Conservation (phyloP, 2,888 invertebrate species). For the Polydrusus pterygomalis region DNA sequence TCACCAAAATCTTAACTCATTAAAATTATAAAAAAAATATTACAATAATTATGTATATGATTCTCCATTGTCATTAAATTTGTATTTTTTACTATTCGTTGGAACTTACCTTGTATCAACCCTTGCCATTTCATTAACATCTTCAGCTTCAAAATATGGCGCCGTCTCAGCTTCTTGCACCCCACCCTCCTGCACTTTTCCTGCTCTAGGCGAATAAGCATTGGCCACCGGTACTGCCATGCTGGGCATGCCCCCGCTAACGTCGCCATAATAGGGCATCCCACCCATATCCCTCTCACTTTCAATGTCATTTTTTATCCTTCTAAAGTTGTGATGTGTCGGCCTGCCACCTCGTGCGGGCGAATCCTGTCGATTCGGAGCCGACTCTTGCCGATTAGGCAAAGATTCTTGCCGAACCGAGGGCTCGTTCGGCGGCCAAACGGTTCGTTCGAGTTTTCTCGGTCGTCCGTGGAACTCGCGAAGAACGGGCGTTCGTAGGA, state of each 20-base stretch:
- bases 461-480: constrained; percentile 87
- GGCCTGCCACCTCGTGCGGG: constrained; percentile 70
- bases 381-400: constrained; percentile 58
- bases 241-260: constrained; percentile 45
- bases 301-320: constrained; percentile 72
- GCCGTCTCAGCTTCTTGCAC: constrained; percentile 47
- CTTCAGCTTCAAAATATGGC: constrained; percentile 46
- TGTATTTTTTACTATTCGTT: too few species aligned
- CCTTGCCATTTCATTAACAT: constrained; percentile 25
- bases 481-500: constrained; percentile 82
- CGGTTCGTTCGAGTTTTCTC: constrained; percentile 81
- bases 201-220: constrained; percentile 57
- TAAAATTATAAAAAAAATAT: too few species aligned
- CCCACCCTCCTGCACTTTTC: constrained; percentile 46
- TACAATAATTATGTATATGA: too few species aligned
- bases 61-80: too few species aligned
- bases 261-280: constrained; percentile 29
- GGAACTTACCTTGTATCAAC: constrained; percentile 41
- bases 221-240: constrained; percentile 26
- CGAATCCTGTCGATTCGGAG: constrained; percentile 22
- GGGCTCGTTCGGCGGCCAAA: constrained; percentile 79
- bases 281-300: constrained; percentile 67
- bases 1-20: too few species aligned
- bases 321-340: constrained; percentile 72
- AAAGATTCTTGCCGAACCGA: constrained; percentile 65